Evolutionary conservation across 2,113 vertebrate species (phyloP).

Genomic region (Pedionomus torquatus): DNA sequence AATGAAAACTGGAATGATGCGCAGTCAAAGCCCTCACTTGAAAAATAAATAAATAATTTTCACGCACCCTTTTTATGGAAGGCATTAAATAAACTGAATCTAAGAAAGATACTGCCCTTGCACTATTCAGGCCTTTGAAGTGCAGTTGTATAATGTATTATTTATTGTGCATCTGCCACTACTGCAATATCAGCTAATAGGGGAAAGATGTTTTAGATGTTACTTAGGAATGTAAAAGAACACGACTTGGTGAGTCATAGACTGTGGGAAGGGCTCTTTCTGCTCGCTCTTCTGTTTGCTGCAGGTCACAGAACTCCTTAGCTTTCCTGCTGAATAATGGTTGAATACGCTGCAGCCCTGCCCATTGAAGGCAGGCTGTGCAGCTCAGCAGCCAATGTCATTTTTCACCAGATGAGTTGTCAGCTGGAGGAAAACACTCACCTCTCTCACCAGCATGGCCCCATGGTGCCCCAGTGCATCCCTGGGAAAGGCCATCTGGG

Average conservation of each 20-base stretch:
- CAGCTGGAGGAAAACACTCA: background rate
- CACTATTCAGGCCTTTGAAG: conserved; percentile 33
- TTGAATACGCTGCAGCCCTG: background rate
- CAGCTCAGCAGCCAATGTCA: background rate
- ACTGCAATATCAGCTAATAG: conserved; percentile 27
- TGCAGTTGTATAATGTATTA: conserved; percentile 52
- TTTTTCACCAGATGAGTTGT: background rate
- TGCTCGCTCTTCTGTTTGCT: background rate
- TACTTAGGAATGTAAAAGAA: background rate
- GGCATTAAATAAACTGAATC: conserved; percentile 20
- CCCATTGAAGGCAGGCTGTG: background rate
- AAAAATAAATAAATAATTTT: conserved; percentile 24
- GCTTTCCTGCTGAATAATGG: background rate
- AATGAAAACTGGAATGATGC: background rate
- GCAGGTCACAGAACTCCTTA: background rate
- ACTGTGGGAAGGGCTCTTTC: background rate
- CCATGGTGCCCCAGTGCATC: background rate
- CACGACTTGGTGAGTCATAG: background rate
- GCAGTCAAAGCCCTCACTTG: background rate
- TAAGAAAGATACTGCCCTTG: conserved; percentile 9
- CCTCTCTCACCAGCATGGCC: too few species aligned
- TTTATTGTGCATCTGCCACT: conserved; percentile 53
- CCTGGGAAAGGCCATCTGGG: background rate
- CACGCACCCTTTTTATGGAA: background rate
- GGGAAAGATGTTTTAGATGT: conserved; percentile 4